Evolutionary conservation across 2,113 vertebrate species (phyloP).

Genomic region (Hystrix cristata): DNA sequence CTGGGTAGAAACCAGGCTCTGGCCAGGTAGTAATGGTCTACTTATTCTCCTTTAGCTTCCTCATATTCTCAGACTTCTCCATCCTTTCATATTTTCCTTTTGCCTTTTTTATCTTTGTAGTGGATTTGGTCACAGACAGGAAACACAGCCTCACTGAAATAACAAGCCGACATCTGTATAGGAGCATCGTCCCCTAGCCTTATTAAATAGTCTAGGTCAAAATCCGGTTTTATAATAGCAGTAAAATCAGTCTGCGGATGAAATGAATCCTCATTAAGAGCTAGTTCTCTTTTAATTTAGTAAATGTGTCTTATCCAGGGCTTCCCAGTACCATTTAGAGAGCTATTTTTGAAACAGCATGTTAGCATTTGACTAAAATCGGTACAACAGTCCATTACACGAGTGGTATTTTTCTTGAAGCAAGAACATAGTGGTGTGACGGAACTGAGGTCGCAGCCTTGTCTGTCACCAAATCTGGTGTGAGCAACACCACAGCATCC

Average conservation of each 20-base stretch:
- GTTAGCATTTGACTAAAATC: conserved; percentile 64
- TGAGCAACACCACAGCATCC: not conserved
- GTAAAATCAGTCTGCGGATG: conserved; percentile 38
- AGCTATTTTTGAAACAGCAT: conserved; percentile 58
- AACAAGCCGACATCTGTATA: not conserved
- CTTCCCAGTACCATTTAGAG: conserved; percentile 17
- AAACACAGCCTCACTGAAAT: not conserved
- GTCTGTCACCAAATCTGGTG: not conserved
- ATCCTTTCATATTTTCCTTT: not conserved
- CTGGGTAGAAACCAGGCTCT: not conserved
- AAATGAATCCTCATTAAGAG: conserved; percentile 44
- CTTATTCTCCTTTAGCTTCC: not conserved
- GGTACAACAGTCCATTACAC: not conserved
- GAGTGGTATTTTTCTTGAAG: conserved; percentile 53
- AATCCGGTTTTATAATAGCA: not conserved
- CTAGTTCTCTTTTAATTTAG: conserved; percentile 70
- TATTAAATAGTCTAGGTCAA: conserved; percentile 15
- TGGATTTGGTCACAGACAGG: not conserved
- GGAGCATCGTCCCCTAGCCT: not conserved
- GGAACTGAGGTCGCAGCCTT: not conserved
- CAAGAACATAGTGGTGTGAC: not conserved
- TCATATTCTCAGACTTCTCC: not conserved
- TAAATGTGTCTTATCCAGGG: conserved; percentile 40
- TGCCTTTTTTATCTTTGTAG: not conserved
- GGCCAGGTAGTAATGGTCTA: not conserved